Evolutionary conservation across 2,113 vertebrate genomes (phyloP).

Genomic region (Campylomormyrus numenius): DNA sequence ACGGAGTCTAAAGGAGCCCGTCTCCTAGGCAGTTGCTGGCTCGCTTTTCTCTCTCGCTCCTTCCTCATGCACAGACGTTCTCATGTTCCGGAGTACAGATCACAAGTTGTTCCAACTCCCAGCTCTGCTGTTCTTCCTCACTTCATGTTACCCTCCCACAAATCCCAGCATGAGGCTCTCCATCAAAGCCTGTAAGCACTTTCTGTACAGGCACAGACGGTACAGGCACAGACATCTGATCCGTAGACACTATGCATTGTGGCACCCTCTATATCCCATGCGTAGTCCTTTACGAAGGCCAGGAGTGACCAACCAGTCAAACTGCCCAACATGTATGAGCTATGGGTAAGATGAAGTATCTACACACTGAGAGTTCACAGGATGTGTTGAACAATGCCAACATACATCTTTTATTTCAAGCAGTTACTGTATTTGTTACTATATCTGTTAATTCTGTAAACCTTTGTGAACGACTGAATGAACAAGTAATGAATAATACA

Average conservation of each 20-base stretch:
- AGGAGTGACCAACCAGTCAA: not conserved
- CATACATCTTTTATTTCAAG: not conserved
- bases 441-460: not conserved
- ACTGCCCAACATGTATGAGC: not conserved
- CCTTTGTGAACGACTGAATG: not conserved
- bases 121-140: not conserved
- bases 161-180: not conserved
- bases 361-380: too few species aligned
- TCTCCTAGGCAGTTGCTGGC: not conserved
- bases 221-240: not conserved
- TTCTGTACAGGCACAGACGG: not conserved
- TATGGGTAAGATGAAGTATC: too few species aligned
- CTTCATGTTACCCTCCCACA: not conserved
- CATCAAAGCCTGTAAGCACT: not conserved
- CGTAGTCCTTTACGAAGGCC: conserved; percentile 4
- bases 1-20: not conserved
- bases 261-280: not conserved
- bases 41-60: not conserved
- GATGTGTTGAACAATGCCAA: not conserved
- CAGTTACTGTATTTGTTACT: not conserved
- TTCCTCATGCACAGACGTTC: not conserved
- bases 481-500: not conserved
- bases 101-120: not conserved
- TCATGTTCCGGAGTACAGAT: not conserved
- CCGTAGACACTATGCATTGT: not conserved